Conservation (phyloP, 1,140 invertebrate genomes). For the Drepana arcuata region DNA sequence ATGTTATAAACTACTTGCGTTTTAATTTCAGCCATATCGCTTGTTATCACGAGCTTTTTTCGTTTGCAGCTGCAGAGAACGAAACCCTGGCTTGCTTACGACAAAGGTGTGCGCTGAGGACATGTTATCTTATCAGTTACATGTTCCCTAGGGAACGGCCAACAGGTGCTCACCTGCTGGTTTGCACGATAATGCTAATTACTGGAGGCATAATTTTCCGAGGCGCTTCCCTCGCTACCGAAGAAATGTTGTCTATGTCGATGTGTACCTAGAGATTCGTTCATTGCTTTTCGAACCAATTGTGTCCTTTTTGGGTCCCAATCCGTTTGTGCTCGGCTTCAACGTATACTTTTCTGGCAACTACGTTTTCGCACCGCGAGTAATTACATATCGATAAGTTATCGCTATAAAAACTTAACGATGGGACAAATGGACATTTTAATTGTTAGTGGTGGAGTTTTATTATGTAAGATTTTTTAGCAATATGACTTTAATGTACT, state of each 20-base stretch:
- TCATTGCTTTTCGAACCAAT: neutral
- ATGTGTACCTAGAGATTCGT: no score
- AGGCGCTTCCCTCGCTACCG: neutral
- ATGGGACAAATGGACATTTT: no score
- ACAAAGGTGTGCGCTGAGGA: conserved; percentile 22
- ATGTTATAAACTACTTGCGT: conserved; percentile 2
- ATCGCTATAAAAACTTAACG: no score
- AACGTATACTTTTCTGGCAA: no score
- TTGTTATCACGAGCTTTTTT: conserved; percentile 13
- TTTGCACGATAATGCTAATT: neutral
- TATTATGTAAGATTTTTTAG: no score
- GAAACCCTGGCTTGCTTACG: conserved; percentile 38
- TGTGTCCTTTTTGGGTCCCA: neutral
- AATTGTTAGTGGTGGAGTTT: no score
- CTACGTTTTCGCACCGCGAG: no score
- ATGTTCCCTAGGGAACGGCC: neutral
- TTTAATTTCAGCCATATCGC: neutral
- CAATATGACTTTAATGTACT: no score
- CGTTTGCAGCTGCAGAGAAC: conserved; percentile 29
- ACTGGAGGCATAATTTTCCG: neutral
- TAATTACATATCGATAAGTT: no score
- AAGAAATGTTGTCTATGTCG: no score
- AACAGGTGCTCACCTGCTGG: no score
- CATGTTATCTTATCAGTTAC: conserved; percentile 26
- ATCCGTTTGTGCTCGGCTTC: neutral